Evolutionary conservation across 2,113 vertebrate genomes (phyloP), one percentile per base, ranked within the genome.

Genomic region (Condylura cristata): DNA sequence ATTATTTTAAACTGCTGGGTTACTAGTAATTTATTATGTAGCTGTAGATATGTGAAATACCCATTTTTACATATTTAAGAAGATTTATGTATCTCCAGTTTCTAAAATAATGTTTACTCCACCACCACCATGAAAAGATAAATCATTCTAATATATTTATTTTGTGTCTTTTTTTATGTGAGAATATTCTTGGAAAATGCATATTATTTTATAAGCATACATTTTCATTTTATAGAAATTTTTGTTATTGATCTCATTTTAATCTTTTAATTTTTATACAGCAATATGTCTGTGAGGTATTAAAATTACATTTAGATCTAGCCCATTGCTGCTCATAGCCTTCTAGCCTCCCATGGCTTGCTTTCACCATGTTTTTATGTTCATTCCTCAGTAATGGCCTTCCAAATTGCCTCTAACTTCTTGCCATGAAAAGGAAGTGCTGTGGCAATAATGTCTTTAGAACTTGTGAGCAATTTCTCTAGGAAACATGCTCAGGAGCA

Each of bases 121-220:
- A 53, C 26, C 20, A 32, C 3, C 22, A 82, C 17, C 12, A 8
- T 78, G 4, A 48, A 63, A 58, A 65, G 6, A 30, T 37, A 60
- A 60, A 61, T 51, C 9, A 37, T 37, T 72, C 12, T 66, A 46
- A 32, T 82, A 46, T 82, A 37, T 63, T 74, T 87, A 34, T 32
- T 82, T 41, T 79, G 11, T 41, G 56, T 74, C 17, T 87, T 90
- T 85, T 85, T 90, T 85, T 85, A 41, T 39, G 34, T 88, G 12
- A 74, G 10, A 71, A 2, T 88, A 71, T 71, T 91, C 26, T 82
- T 95, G 3, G 30, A 72, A 94, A 94, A 89, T 80, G 14, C 16
- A 51, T 63, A 34, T 48, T 71, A 81, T 84, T 75, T 88, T 79
- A 66, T 65, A 48, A 1, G n/a, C 11, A 51, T 26, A 17, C 39